phyloP scores from a whole-genome alignment of 1,140 invertebrate genomes.

The Reticulitermes speratus region DNA sequence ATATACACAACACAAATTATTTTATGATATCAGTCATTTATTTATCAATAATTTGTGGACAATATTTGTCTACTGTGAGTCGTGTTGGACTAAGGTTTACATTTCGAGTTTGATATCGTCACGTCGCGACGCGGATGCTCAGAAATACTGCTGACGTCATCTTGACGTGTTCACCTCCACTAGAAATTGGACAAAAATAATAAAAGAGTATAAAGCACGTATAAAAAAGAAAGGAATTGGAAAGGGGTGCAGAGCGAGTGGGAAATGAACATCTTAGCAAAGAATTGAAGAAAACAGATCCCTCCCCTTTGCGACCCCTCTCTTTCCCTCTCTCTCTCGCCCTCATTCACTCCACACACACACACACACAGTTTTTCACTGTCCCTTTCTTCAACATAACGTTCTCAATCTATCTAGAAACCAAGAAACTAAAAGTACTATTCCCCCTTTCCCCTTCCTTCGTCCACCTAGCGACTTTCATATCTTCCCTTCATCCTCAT shows the following conservation, averaged over 20 bases:
- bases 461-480: not conserved
- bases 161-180: not conserved
- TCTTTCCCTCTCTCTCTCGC: no score
- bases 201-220: not conserved
- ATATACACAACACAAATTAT: no score
- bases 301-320: not conserved
- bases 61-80: not conserved
- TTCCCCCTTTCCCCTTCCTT: not conserved
- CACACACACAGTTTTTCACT: not conserved
- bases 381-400: not conserved
- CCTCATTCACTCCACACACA: not conserved
- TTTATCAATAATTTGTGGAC: no score
- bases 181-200: constrained; percentile 1
- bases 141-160: not conserved
- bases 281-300: not conserved
- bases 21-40: no score
- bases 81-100: not conserved
- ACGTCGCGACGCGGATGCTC: not conserved
- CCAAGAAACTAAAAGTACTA: not conserved
- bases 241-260: not conserved
- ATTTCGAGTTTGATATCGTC: not conserved
- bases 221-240: not conserved
- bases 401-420: not conserved
- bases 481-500: not conserved
- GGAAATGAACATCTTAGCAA: not conserved